Percentiles rank a stretch among this genome's conserved stretches.
phyloP scores from a whole-genome alignment of 2,888 invertebrate genomes.

The Epistrophella euchroma region DNA sequence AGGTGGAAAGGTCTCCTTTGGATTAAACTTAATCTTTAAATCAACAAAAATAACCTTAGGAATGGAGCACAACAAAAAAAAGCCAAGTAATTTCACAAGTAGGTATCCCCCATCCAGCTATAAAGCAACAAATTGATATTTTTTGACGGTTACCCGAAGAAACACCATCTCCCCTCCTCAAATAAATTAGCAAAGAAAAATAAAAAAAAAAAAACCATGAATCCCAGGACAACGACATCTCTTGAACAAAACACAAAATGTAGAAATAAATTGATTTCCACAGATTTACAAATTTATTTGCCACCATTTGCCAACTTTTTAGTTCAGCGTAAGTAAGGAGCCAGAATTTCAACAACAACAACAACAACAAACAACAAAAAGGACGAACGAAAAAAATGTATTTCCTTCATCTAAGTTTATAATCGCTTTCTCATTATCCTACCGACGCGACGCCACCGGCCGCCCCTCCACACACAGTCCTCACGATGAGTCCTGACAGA shows the following conservation, averaged over 20 bases:
- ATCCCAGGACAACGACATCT: conserved; percentile 40
- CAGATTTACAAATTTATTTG: conserved; percentile 75
- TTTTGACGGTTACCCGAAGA: conserved; percentile 54
- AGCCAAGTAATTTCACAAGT: conserved; percentile 55
- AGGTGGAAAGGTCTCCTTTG: conserved; percentile 38
- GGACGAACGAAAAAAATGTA: conserved; percentile 18
- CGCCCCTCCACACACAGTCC: neutral
- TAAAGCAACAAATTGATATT: conserved; percentile 67
- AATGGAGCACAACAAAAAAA: conserved; percentile 9
- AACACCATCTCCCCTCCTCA: conserved; percentile 6
- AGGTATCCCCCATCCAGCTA: conserved; percentile 33
- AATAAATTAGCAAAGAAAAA: neutral
- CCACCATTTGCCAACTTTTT: conserved; percentile 54
- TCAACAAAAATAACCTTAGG: conserved; percentile 42
- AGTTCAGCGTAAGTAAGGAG: conserved; percentile 15
- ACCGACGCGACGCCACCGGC: neutral
- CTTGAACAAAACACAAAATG: conserved; percentile 34
- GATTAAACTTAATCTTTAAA: conserved; percentile 64
- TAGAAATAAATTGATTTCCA: conserved; percentile 75
- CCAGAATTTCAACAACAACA: neutral
- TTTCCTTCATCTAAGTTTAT: conserved; percentile 67
- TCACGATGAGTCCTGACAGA: neutral
- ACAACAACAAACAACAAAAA: conserved; percentile 5
- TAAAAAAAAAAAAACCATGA: neutral
- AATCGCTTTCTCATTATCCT: conserved; percentile 76